These are phyloP conservation scores for Pantherophis guttatus DNA, from an alignment of 2,113 vertebrate genomes.

Conservation along the genomic window DNA sequence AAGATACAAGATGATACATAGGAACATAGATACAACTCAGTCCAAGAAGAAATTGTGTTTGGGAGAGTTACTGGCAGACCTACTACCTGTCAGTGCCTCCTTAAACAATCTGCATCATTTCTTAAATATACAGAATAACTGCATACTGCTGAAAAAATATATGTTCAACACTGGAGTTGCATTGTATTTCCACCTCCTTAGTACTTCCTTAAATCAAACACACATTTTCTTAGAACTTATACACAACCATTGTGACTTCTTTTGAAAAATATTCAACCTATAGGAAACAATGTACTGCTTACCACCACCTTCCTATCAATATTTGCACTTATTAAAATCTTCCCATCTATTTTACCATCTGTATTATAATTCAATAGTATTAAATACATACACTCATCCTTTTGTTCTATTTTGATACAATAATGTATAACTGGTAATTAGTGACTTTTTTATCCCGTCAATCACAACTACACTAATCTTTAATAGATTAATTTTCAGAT, in stretches of 20 bases:
- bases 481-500: background rate
- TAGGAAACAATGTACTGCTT: background rate
- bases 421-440: background rate
- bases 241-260: background rate
- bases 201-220: background rate
- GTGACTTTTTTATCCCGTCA: background rate
- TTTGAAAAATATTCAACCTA: background rate
- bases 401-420: background rate
- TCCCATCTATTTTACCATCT: background rate
- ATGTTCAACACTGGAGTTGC: background rate
- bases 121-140: background rate
- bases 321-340: background rate
- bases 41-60: background rate
- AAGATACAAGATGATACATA: background rate
- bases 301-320: background rate
- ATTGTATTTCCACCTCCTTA: background rate
- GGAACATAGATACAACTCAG: background rate
- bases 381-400: background rate
- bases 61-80: background rate
- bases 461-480: background rate
- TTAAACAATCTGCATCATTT: background rate
- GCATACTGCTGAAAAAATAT: background rate
- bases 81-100: background rate
- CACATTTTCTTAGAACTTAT: background rate
- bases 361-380: background rate